A percentile compares a stretch with the other conserved stretches of the same genome.
phyloP scores from a whole-genome alignment of 2,797 vertebrate species.

The Sylvilagus floridanus region DNA sequence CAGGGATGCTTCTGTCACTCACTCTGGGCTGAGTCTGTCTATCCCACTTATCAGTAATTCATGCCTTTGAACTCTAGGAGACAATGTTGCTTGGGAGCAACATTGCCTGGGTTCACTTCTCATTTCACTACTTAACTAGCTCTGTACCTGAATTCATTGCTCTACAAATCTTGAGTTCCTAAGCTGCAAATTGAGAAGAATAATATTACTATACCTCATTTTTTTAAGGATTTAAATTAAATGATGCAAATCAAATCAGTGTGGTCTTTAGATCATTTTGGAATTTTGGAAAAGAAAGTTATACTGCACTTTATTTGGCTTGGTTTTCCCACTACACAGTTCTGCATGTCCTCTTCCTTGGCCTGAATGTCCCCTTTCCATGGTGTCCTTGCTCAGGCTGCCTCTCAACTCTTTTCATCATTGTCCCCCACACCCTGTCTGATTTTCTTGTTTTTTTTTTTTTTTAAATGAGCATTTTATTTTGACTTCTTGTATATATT shows the following conservation, averaged over 20 bases:
- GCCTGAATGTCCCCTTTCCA: neutral
- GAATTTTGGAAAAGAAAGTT: conserved; percentile 6
- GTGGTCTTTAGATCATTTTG: neutral
- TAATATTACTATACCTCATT: neutral
- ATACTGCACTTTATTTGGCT: neutral
- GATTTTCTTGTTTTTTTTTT: too few relatives aligned
- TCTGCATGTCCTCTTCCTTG: neutral
- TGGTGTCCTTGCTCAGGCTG: neutral
- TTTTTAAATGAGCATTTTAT: too few relatives aligned
- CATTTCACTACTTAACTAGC: neutral
- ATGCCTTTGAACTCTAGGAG: neutral
- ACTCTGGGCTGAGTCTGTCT: neutral
- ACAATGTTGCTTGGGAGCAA: neutral
- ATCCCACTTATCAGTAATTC: neutral
- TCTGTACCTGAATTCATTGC: neutral
- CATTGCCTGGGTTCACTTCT: neutral
- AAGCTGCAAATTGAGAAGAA: neutral
- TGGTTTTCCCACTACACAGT: conserved; percentile 1
- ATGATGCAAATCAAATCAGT: neutral
- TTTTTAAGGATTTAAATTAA: neutral
- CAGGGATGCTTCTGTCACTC: neutral
- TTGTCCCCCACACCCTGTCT: neutral
- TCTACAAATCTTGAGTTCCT: conserved; percentile 34
- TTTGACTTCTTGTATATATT: too few relatives aligned
- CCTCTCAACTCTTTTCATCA: neutral